Evolutionary conservation across 2,888 invertebrate genomes (phyloP).

Genomic region (Tinea trinotella): DNA sequence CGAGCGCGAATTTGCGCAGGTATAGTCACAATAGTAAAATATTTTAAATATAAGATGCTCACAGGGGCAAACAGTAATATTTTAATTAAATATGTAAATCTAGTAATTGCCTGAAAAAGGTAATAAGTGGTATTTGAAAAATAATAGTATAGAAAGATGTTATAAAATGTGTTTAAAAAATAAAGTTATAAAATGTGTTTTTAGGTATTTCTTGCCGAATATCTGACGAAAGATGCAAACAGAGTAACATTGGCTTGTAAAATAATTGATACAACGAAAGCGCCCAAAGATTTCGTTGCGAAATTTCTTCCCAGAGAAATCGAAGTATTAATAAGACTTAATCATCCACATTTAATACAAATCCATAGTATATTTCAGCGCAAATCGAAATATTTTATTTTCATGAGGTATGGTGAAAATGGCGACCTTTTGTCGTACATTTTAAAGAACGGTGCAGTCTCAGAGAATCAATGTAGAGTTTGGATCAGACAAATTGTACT

Average conservation of each 20-base stretch:
- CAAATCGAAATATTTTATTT: conserved; percentile 80
- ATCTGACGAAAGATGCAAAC: conserved; percentile 35
- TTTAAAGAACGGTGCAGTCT: conserved; percentile 76
- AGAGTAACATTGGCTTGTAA: conserved; percentile 77
- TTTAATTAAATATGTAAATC: too few relatives aligned
- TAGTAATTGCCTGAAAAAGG: too few relatives aligned
- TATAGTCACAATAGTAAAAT: too few relatives aligned
- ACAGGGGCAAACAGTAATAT: too few relatives aligned
- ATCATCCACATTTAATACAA: conserved; percentile 85
- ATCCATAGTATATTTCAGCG: conserved; percentile 84
- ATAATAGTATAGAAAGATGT: too few relatives aligned
- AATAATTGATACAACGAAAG: conserved; percentile 79
- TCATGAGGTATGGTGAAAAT: conserved; percentile 84
- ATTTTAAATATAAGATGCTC: too few relatives aligned
- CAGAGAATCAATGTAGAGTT: conserved; percentile 78
- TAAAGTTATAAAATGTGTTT: conserved; percentile 11
- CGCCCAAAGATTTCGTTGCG: conserved; percentile 82
- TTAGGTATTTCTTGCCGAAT: conserved; percentile 60
- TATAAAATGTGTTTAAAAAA: too few relatives aligned
- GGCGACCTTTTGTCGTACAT: conserved; percentile 84
- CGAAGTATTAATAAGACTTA: conserved; percentile 80
- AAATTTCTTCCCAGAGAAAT: conserved; percentile 89
- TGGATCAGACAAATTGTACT: conserved; percentile 81
- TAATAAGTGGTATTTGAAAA: too few relatives aligned
- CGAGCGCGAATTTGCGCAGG: too few relatives aligned